Evolutionary conservation across 1,140 invertebrate genomes (phyloP).

Genomic region (Drosophila fuyamai): DNA sequence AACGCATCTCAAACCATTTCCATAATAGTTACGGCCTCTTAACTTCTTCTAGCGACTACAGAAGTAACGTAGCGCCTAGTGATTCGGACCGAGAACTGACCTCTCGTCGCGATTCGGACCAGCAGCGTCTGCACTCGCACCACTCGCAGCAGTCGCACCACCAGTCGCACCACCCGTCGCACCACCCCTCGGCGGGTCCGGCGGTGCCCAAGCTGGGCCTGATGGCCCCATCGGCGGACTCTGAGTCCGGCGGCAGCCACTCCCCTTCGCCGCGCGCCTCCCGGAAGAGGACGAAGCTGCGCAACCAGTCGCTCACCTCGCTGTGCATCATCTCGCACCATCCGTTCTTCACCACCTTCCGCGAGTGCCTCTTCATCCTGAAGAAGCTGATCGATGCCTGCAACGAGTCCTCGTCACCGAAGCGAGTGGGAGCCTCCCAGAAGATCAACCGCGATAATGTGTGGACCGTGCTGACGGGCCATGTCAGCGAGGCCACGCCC

Average conservation of each 20-base stretch:
- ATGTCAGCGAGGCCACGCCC: constrained; percentile 91
- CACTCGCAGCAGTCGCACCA: constrained; percentile 25
- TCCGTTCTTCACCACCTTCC: constrained; percentile 99
- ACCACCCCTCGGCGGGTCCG: constrained; percentile 37
- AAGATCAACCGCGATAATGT: constrained; percentile 92
- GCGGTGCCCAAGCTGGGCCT: constrained; percentile 88
- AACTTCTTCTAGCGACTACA: constrained; percentile 92
- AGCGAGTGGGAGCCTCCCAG: constrained; percentile 94
- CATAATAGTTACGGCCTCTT: constrained; percentile 85
- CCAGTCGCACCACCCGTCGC: constrained; percentile 18
- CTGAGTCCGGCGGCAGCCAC: constrained; percentile 94
- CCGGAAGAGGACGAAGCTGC: constrained; percentile 91
- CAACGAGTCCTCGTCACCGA: constrained; percentile 95
- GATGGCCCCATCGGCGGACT: constrained; percentile 90
- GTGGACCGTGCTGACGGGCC: constrained; percentile 92
- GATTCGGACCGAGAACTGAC: constrained; percentile 93
- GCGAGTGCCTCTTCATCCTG: constrained; percentile 97
- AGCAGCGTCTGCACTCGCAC: constrained; percentile 64
- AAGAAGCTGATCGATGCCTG: constrained; percentile 98
- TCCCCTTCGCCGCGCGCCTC: constrained; percentile 93
- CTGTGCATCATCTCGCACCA: constrained; percentile 99
- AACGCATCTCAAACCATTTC: constrained; percentile 71
- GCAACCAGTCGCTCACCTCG: constrained; percentile 97
- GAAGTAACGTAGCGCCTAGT: constrained; percentile 93
- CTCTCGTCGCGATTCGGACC: constrained; percentile 88